These are phyloP conservation scores for Pelecanus crispus DNA, from an alignment of 2,113 vertebrate species.

Conservation along the genomic window DNA sequence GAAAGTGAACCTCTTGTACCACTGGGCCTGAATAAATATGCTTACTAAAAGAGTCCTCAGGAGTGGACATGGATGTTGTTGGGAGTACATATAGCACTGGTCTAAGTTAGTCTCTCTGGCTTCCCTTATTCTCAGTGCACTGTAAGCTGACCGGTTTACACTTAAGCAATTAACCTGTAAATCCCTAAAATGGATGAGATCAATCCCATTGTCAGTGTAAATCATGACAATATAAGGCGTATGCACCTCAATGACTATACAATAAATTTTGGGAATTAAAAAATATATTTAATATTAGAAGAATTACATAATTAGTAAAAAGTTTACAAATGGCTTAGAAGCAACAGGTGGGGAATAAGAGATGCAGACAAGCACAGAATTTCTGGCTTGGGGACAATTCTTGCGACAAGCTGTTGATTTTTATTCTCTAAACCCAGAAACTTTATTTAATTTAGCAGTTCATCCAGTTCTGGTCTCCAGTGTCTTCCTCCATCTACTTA, in stretches of 20 bases:
- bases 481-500: neutral
- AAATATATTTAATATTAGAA: neutral
- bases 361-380: neutral
- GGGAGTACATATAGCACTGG: neutral
- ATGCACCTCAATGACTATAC: neutral
- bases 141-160: neutral
- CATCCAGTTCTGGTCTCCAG: neutral
- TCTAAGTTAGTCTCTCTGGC: neutral
- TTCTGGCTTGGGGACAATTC: neutral
- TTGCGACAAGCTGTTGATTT: neutral
- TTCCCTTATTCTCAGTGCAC: neutral
- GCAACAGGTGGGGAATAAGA: neutral
- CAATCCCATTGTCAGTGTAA: neutral
- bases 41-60: neutral
- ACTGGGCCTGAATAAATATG: neutral
- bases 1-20: neutral
- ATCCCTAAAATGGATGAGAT: neutral
- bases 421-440: neutral
- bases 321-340: neutral
- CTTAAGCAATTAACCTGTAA: neutral
- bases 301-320: neutral
- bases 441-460: slow-evolving; percentile 18
- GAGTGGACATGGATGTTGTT: neutral
- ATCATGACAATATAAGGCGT: neutral
- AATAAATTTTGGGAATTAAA: neutral